Conservation (phyloP, 2,113 vertebrate genomes). For the Nycticorax nycticorax region DNA sequence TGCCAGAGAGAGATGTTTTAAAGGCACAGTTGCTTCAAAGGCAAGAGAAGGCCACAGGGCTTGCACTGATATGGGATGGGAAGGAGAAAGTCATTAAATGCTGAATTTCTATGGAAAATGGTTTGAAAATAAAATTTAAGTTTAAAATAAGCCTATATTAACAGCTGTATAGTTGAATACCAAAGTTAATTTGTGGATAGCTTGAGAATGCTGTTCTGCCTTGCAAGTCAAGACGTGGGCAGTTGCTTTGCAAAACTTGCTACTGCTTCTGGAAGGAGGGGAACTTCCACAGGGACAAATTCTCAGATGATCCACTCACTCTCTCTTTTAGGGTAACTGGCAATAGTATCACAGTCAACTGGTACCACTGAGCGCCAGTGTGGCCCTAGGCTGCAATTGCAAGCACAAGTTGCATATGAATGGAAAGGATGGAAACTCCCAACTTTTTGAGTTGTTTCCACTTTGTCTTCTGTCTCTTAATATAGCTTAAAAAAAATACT, state of each 20-base stretch:
- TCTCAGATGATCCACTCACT: not conserved
- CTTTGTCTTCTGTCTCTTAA: not conserved
- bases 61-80: not conserved
- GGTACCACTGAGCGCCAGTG: not conserved
- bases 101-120: not conserved
- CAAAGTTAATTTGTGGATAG: not conserved
- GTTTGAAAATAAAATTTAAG: not conserved
- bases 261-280: not conserved
- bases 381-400: not conserved
- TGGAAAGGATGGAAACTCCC: not conserved
- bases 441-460: not conserved
- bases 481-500: not conserved
- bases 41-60: not conserved
- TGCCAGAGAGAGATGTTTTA: conserved; percentile 45
- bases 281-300: not conserved
- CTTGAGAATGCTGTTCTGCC: not conserved
- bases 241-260: not conserved
- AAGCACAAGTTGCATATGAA: not conserved
- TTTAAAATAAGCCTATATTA: conserved; percentile 1
- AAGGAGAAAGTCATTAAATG: not conserved
- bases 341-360: not conserved
- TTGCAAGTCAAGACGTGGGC: not conserved
- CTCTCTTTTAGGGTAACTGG: not conserved
- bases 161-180: not conserved
- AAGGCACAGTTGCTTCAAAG: conserved; percentile 47